These are phyloP conservation scores for Chaitophorus viminalis DNA, from an alignment of 2,888 invertebrate genomes.

Conservation along the genomic window DNA sequence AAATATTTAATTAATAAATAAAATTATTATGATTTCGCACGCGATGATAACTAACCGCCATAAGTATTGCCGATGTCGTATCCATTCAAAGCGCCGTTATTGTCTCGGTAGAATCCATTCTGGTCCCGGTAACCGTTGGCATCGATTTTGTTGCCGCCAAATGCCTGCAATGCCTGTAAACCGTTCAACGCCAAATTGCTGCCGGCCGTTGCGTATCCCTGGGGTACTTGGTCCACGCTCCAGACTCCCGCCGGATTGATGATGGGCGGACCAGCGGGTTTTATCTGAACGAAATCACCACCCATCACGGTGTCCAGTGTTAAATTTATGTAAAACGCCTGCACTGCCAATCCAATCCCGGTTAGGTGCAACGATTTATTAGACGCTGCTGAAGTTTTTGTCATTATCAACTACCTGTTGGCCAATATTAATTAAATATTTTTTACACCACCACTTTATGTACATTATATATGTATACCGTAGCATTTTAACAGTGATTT, in stretches of 20 bases:
- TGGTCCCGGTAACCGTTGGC: constrained; percentile 64
- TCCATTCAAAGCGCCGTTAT: constrained; percentile 64
- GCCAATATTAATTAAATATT: constrained; percentile 24
- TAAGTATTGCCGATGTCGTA: constrained; percentile 65
- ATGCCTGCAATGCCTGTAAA: constrained; percentile 54
- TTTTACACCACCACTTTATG: not conserved
- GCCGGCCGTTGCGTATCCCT: constrained; percentile 52
- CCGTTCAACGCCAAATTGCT: constrained; percentile 61
- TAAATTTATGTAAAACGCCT: constrained; percentile 64
- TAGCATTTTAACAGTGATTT: constrained; percentile 14
- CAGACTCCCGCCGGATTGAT: constrained; percentile 64
- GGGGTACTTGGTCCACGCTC: constrained; percentile 61
- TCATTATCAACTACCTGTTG: constrained; percentile 50
- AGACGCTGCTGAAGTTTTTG: constrained; percentile 62
- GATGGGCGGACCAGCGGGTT: constrained; percentile 63
- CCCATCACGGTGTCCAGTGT: constrained; percentile 64
- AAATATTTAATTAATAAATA: too few relatives aligned
- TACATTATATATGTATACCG: too few relatives aligned
- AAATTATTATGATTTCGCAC: too few relatives aligned
- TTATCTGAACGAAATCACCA: constrained; percentile 63
- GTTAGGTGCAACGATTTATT: constrained; percentile 64
- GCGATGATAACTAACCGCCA: constrained; percentile 64
- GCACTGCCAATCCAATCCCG: constrained; percentile 64
- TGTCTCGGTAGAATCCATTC: constrained; percentile 64
- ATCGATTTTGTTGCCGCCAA: constrained; percentile 63